Evolutionary conservation across 2,888 invertebrate genomes (phyloP).

Genomic region (Scaeva pyrastri): DNA sequence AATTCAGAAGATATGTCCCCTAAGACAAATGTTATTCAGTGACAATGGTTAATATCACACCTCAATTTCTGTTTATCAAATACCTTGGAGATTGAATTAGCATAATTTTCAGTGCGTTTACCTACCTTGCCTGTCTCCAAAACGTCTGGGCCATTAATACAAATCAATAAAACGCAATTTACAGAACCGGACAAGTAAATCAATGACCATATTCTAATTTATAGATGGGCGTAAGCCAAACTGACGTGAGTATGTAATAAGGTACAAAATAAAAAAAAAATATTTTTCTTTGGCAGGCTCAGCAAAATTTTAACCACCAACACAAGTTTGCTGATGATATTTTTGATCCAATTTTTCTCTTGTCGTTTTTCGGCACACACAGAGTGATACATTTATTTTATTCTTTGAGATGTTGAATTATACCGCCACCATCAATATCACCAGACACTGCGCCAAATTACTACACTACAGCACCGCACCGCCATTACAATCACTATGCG

Average conservation of each 20-base stretch:
- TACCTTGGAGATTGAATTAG: slow-evolving; percentile 9
- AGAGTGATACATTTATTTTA: slow-evolving; percentile 65
- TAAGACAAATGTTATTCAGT: background rate
- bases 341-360: slow-evolving; percentile 47
- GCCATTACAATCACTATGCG: background rate
- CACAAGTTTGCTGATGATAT: background rate
- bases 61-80: slow-evolving; percentile 46
- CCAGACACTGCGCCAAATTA: background rate
- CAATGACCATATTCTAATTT: slow-evolving; percentile 65
- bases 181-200: slow-evolving; percentile 56
- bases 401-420: slow-evolving; percentile 52
- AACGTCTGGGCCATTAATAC: slow-evolving; percentile 60
- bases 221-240: slow-evolving; percentile 56
- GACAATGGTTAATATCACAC: slow-evolving; percentile 49
- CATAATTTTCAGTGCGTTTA: slow-evolving; percentile 42
- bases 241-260: slow-evolving; percentile 11
- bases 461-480: background rate
- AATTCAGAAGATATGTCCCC: too few species aligned
- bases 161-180: slow-evolving; percentile 57
- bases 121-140: slow-evolving; percentile 70
- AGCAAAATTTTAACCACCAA: background rate
- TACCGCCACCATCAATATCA: slow-evolving; percentile 35
- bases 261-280: background rate
- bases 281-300: background rate
- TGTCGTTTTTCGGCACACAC: slow-evolving; percentile 29